A percentile compares a stretch with the other conserved stretches of the same genome.
phyloP scores from a whole-genome alignment of 2,113 vertebrate genomes.

The Brachionichthys hirsutus region DNA sequence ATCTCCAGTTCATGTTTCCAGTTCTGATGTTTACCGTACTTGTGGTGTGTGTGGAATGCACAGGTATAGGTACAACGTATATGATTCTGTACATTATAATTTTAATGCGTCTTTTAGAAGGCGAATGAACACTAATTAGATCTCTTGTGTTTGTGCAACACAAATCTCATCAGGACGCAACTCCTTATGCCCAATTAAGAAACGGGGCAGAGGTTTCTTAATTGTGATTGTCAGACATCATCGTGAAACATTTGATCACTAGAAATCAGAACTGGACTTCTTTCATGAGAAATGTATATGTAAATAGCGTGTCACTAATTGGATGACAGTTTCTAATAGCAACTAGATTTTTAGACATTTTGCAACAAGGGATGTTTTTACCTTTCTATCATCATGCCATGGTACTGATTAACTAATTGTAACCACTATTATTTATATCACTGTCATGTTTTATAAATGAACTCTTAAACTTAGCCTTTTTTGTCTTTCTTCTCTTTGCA shows the following conservation, averaged over 20 bases:
- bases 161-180: slow-evolving; percentile 1
- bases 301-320: slow-evolving; percentile 55
- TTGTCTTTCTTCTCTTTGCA: not conserved
- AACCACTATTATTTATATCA: slow-evolving; percentile 76
- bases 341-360: slow-evolving; percentile 64
- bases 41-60: slow-evolving; percentile 42
- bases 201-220: not conserved
- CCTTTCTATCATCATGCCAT: slow-evolving; percentile 52
- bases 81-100: slow-evolving; percentile 15
- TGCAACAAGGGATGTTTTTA: slow-evolving; percentile 41
- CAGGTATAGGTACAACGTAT: slow-evolving; percentile 12
- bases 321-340: slow-evolving; percentile 46
- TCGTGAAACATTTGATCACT: slow-evolving; percentile 9
- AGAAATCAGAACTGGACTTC: slow-evolving; percentile 65
- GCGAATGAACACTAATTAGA: slow-evolving; percentile 2
- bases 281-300: slow-evolving; percentile 58
- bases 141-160: slow-evolving; percentile 4
- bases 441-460: slow-evolving; percentile 72
- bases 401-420: slow-evolving; percentile 74
- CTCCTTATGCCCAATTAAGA: slow-evolving; percentile 6
- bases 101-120: slow-evolving; percentile 18
- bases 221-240: slow-evolving; percentile 14
- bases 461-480: slow-evolving; percentile 31
- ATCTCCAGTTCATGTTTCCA: slow-evolving; percentile 39
- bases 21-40: slow-evolving; percentile 30